Percentiles rank a stretch among this genome's conserved stretches.
Conservation (phyloP, 2,888 invertebrate species). For the Blastobasis lacticolella region DNA sequence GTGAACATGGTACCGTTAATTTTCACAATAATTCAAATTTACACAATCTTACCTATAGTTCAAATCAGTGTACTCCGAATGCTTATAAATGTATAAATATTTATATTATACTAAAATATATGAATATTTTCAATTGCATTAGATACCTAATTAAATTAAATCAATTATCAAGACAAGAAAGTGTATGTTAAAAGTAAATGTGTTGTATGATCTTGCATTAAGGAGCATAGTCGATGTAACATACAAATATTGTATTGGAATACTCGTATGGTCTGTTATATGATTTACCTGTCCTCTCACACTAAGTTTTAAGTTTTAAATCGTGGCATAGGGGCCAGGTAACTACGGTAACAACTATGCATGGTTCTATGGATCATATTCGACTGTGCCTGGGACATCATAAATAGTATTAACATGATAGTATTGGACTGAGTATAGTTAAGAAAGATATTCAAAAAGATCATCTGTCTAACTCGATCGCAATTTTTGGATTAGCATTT, state of each 20-base stretch:
- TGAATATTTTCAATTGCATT: slow-evolving; percentile 10
- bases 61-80: slow-evolving; percentile 30
- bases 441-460: slow-evolving; percentile 42
- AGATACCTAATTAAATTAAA: slow-evolving; percentile 3
- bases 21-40: slow-evolving; percentile 27
- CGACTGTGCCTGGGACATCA: too few species aligned
- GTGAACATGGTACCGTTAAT: slow-evolving; percentile 39
- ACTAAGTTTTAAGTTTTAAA: too few species aligned
- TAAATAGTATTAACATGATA: not conserved
- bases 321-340: too few species aligned
- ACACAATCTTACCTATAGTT: slow-evolving; percentile 26
- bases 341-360: too few species aligned
- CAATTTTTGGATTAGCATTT: slow-evolving; percentile 63
- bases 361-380: too few species aligned
- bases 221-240: slow-evolving; percentile 13
- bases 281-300: not conserved
- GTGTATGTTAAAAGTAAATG: slow-evolving; percentile 1
- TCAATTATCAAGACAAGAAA: slow-evolving; percentile 13
- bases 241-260: slow-evolving; percentile 1
- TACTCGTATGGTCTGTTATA: not conserved
- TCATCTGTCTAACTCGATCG: slow-evolving; percentile 35
- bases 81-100: slow-evolving; percentile 19
- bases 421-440: slow-evolving; percentile 61
- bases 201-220: slow-evolving; percentile 8
- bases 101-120: not conserved